Evolutionary conservation across 1,140 invertebrate genomes (phyloP), one percentile per base, ranked within the genome.

Genomic region (Drosophila pseudoananassae): DNA sequence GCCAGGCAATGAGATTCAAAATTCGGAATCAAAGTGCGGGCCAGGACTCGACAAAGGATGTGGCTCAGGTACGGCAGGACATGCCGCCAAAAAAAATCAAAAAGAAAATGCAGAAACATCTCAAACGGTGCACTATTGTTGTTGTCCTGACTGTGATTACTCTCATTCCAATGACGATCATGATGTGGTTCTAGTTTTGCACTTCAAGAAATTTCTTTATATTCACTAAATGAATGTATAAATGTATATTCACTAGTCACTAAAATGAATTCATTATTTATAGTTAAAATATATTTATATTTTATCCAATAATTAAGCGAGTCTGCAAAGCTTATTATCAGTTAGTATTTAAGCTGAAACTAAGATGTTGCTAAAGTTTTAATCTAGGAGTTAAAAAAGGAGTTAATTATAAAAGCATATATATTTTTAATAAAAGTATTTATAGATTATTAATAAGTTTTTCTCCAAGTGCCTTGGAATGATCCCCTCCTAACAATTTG

Each of bases 41-140:
- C 43, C 65, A 43, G 49, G 56, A 50, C 17, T 47, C 71, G 68
- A 83, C 79, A 83, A 84, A 76, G 68, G 80, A 65, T 56, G 49
- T 59, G 65, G 54, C 59, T 74, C 80, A 83, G 80, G 80, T 83
- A 83, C 45, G 53, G 29, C 60, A 51, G 54, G 71, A 74, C 80
- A 66, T 84, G 80, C 80, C 76, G 80, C 80, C 80, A 88, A 83
- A 88, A 73, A 68, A 43, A 45, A 17, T 17, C 14, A 43, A 43
- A 43, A 43, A 9, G 51, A 46, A 27, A 58, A 73, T 54, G 57
- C 46, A 63, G 33, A 65, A 54, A 77, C 56, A 59, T 82, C 61
- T 45, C 55, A 57, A 73, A 74, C 78, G 80, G 80, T 83, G 80
- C 80, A 84, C 80, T 68, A 83, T 84, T 83, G 79, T 83, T 61